Conservation (phyloP, 1,140 invertebrate genomes). For the Calycopis cecrops region DNA sequence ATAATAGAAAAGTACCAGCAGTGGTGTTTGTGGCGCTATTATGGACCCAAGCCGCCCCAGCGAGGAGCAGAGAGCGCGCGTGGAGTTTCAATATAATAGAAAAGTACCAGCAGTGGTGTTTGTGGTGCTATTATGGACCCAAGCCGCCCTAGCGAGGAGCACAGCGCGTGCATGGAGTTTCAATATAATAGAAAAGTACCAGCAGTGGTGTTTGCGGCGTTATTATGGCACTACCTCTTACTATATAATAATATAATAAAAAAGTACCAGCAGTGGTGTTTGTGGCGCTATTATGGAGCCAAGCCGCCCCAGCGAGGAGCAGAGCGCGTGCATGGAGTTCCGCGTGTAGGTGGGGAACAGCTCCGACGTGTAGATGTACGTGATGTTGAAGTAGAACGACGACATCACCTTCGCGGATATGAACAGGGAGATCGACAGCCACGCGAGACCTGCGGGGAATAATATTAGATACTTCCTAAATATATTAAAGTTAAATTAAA, state of each 20-base stretch:
- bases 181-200: too few relatives aligned
- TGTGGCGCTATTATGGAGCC: constrained; percentile 79
- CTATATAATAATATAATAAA: too few relatives aligned
- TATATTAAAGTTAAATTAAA: too few relatives aligned
- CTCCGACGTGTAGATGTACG: constrained; percentile 82
- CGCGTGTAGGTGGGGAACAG: constrained; percentile 82
- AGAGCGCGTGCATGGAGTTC: constrained; percentile 78
- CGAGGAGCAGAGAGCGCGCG: constrained; percentile 80
- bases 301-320: constrained; percentile 80
- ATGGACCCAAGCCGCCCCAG: constrained; percentile 79
- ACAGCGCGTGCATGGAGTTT: too few relatives aligned
- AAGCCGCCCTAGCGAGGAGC: constrained; percentile 80
- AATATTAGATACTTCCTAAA: too few relatives aligned
- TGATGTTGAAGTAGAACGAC: constrained; percentile 75
- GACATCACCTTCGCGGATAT: constrained; percentile 79
- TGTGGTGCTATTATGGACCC: constrained; percentile 79
- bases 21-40: constrained; percentile 78
- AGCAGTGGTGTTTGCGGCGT: constrained; percentile 78
- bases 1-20: constrained; percentile 64
- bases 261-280: constrained; percentile 71
- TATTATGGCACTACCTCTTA: too few relatives aligned
- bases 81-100: too few relatives aligned
- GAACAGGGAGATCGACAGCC: constrained; percentile 44
- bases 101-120: constrained; percentile 71
- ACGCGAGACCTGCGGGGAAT: constrained; percentile 35